phyloP scores from a whole-genome alignment of 2,113 vertebrate species.

The Psilopsiagon aymara region DNA sequence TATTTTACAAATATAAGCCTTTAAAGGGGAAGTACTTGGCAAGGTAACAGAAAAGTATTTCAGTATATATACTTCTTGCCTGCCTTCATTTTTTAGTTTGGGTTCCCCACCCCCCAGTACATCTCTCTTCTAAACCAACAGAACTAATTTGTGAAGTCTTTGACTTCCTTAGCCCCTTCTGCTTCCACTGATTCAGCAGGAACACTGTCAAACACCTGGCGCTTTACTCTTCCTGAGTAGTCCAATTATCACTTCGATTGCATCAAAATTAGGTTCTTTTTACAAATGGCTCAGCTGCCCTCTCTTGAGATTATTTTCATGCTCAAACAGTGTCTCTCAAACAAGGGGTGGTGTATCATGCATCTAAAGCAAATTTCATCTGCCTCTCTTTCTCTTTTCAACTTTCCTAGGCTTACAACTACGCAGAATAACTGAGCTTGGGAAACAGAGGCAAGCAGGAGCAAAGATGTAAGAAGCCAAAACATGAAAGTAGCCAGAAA shows the following conservation, averaged over 20 bases:
- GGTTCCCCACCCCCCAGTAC: background rate
- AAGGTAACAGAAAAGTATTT: background rate
- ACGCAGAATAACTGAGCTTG: background rate
- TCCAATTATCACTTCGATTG: constrained; percentile 37
- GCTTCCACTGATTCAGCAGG: constrained; percentile 17
- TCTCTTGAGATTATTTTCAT: constrained; percentile 16
- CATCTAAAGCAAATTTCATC: background rate
- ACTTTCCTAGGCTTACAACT: background rate
- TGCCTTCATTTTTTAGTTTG: background rate
- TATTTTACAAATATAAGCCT: background rate
- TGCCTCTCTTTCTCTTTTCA: background rate
- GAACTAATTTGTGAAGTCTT: background rate
- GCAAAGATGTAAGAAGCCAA: background rate
- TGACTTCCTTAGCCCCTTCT: background rate
- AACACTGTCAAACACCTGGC: constrained; percentile 16
- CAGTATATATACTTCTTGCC: background rate
- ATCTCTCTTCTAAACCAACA: background rate
- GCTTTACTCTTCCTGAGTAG: background rate
- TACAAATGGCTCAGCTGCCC: constrained; percentile 43
- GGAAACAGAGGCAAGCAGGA: background rate
- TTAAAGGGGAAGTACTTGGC: background rate
- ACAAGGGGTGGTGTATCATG: background rate
- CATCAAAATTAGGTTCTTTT: constrained; percentile 20
- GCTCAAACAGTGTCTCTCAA: background rate
- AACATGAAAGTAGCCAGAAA: background rate